These are phyloP conservation scores for Oscheius onirici DNA, from an alignment of 2,888 invertebrate species.

Conservation along the genomic window DNA sequence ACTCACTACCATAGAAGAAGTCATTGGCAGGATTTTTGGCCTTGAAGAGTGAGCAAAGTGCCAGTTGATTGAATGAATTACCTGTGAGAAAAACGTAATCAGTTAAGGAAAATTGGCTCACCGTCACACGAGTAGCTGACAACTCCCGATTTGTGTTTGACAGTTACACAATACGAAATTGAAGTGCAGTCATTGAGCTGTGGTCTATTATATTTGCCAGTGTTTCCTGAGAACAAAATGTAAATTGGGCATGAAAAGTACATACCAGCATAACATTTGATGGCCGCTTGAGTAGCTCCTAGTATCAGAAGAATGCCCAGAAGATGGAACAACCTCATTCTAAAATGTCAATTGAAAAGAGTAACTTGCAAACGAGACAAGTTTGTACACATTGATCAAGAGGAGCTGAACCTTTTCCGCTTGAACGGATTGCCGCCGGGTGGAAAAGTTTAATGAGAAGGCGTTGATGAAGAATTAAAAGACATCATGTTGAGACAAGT, in stretches of 20 bases:
- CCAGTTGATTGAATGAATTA: slow-evolving; percentile 47
- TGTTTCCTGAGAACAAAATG: neutral
- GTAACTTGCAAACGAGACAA: neutral
- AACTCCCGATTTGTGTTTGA: slow-evolving; percentile 42
- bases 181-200: slow-evolving; percentile 40
- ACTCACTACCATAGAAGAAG: slow-evolving; percentile 25
- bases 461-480: slow-evolving; percentile 10
- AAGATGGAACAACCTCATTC: slow-evolving; percentile 5
- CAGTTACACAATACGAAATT: slow-evolving; percentile 44
- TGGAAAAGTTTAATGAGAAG: slow-evolving; percentile 32
- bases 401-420: slow-evolving; percentile 1
- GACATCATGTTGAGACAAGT: slow-evolving; percentile 18
- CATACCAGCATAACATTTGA: slow-evolving; percentile 22
- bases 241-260: neutral
- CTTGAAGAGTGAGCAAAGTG: slow-evolving; percentile 38
- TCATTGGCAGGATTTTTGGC: slow-evolving; percentile 12
- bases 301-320: neutral
- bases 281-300: neutral
- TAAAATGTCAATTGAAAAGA: neutral
- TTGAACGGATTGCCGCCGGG: slow-evolving; percentile 11
- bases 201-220: slow-evolving; percentile 6
- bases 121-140: slow-evolving; percentile 49
- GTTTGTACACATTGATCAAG: neutral
- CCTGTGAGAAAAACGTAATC: slow-evolving; percentile 34
- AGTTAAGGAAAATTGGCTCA: neutral